Evolutionary conservation across 2,113 vertebrate species (phyloP).

Genomic region (Amphiprion percula): DNA sequence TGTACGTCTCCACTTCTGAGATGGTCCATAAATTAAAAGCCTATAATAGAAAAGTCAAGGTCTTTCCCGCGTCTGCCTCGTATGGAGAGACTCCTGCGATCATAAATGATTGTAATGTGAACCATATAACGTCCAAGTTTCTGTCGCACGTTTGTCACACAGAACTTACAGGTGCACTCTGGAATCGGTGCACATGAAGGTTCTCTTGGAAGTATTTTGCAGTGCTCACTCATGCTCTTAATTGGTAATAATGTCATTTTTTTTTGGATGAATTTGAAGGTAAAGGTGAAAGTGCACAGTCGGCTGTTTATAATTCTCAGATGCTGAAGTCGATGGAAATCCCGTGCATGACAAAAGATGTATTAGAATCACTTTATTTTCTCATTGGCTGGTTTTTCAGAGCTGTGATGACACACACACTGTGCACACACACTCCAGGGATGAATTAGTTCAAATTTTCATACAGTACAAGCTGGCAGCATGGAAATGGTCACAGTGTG

Average conservation of each 20-base stretch:
- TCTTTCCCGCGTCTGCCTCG: slow-evolving; percentile 31
- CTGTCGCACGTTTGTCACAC: slow-evolving; percentile 45
- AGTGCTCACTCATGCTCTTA: slow-evolving; percentile 12
- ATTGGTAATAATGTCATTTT: slow-evolving; percentile 33
- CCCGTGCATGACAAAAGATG: slow-evolving; percentile 46
- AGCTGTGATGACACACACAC: slow-evolving; percentile 54
- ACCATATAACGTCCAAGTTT: slow-evolving; percentile 43
- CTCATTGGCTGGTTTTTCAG: slow-evolving; percentile 51
- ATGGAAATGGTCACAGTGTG: slow-evolving; percentile 42
- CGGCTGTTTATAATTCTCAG: slow-evolving; percentile 48
- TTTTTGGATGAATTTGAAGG: slow-evolving; percentile 23
- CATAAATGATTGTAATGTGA: slow-evolving; percentile 57
- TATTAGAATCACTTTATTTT: slow-evolving; percentile 58
- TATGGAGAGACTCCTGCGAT: slow-evolving; percentile 18
- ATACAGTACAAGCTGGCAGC: slow-evolving; percentile 51
- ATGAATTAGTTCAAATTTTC: slow-evolving; percentile 60
- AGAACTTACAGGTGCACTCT: slow-evolving; percentile 16
- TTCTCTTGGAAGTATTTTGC: background rate
- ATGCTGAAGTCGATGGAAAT: slow-evolving; percentile 41
- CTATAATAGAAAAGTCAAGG: slow-evolving; percentile 67
- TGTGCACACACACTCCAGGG: slow-evolving; percentile 46
- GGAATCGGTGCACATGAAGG: background rate
- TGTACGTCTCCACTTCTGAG: slow-evolving; percentile 47
- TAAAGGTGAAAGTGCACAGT: slow-evolving; percentile 25
- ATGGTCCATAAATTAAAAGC: slow-evolving; percentile 66